These are phyloP conservation scores for Hycleus cichorii DNA, from an alignment of 1,140 invertebrate genomes.

Conservation along the genomic window DNA sequence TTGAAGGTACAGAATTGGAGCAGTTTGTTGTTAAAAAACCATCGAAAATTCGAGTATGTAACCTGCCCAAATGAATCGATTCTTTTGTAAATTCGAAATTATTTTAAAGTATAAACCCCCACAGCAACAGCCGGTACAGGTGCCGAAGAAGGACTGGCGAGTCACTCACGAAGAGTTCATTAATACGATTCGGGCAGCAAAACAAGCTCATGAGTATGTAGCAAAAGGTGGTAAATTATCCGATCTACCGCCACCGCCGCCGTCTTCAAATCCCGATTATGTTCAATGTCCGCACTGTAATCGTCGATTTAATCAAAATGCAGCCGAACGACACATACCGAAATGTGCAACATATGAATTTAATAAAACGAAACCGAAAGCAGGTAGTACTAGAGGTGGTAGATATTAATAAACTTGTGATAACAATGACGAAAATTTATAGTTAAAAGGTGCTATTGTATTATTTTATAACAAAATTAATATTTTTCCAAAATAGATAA, in stretches of 20 bases:
- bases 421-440: too few relatives aligned
- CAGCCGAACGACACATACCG: conserved; percentile 89
- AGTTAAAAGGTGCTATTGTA: too few relatives aligned
- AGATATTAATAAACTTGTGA: too few relatives aligned
- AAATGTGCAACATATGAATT: conserved; percentile 78
- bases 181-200: conserved; percentile 78
- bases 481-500: too few relatives aligned
- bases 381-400: too few relatives aligned
- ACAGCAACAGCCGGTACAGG: not conserved
- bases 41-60: conserved; percentile 11
- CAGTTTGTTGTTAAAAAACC: conserved; percentile 46
- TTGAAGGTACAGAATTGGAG: conserved; percentile 82
- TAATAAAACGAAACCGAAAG: conserved; percentile 60
- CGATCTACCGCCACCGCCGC: conserved; percentile 85
- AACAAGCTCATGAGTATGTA: conserved; percentile 75
- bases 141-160: conserved; percentile 70
- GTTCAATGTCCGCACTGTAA: conserved; percentile 85
- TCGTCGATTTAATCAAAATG: conserved; percentile 76
- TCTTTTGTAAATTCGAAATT: too few relatives aligned
- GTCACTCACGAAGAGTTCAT: conserved; percentile 92
- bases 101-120: not conserved
- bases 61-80: too few relatives aligned
- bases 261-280: conserved; percentile 80
- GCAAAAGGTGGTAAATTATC: conserved; percentile 77
- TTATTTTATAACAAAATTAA: too few relatives aligned